Base-by-base conservation (phyloP, 2,888 invertebrate genomes). In the Altica lythri region DNA sequence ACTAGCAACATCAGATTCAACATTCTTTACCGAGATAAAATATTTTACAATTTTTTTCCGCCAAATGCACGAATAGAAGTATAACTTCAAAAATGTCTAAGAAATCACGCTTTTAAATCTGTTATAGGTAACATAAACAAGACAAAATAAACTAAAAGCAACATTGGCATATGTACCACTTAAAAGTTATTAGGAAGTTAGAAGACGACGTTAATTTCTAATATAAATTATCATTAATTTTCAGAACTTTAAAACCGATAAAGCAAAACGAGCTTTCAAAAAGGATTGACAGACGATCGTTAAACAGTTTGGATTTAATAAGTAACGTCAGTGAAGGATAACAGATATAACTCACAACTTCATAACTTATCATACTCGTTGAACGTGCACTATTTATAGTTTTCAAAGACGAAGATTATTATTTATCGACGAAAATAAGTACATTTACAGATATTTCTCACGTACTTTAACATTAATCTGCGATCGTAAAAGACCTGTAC, bases 291-390 rank as follows among this genome's bases (percentile, higher is more conserved):
- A 12, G 40, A 13, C 17, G 10, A 18, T 38, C 27, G 30, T 27
- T 43, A 43, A 43, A 43, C 12, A 19, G 38, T 38, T 29, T 30
- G 30, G 27, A 43, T 43, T 43, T 29, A 43, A 43, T 43, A 43
- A 43, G 16, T 30, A 43, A 43, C 17, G 10, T 27, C 43, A 17
- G 43, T 30, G 43, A 43, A 43, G 43, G 43, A 30, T 43, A 30
- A 30, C 43, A 29, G 29, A 43, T 29, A 43, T 43, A 43, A 43
- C 18, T 43, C 43, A 43, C n/a, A 38, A 38, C 30, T 10, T 43
- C 43, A 10, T 43, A 43, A 43, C 29, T 30, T 29, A 30, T 18
- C 43, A 43, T 43, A 30, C 40, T 22, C 43, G 17, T 43, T 43
- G n/a, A 6, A 18, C 27, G 4, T 10, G 5, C 17, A n/a, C 43